phyloP scores from a whole-genome alignment of 2,888 invertebrate species.

The Oscheius onirici region DNA sequence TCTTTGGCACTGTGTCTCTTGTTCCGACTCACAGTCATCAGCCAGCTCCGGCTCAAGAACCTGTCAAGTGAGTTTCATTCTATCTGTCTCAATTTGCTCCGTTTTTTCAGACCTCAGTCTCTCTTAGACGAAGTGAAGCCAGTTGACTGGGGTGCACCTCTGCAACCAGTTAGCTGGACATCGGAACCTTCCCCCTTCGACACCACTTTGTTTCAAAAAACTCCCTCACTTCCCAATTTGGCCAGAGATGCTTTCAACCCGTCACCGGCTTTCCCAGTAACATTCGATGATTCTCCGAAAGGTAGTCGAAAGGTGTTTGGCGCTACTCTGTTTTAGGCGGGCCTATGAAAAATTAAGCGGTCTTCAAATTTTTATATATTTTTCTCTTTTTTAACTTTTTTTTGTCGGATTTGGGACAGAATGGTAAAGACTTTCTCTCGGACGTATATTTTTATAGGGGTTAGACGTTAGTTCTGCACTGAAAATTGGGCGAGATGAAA shows the following conservation, averaged over 20 bases:
- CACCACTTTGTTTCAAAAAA: neutral
- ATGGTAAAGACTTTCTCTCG: neutral
- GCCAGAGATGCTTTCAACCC: neutral
- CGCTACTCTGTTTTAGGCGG: no score
- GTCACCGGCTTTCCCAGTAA: conserved; percentile 40
- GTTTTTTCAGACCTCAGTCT: neutral
- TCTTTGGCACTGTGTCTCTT: neutral
- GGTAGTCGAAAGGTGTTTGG: no score
- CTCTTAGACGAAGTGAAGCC: conserved; percentile 18
- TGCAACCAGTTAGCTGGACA: neutral
- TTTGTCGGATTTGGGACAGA: no score
- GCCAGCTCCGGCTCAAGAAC: neutral
- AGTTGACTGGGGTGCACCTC: conserved; percentile 29
- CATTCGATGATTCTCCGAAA: conserved; percentile 39
- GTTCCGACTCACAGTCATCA: neutral
- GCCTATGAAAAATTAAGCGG: no score
- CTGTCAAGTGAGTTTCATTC: neutral
- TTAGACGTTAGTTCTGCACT: neutral
- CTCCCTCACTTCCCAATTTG: conserved; percentile 36
- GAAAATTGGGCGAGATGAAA: no score
- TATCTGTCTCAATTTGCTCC: neutral
- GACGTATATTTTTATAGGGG: neutral
- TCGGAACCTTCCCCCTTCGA: neutral
- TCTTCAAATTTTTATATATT: no score
- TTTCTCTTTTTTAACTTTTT: no score